phyloP scores from a whole-genome alignment of 2,113 vertebrate genomes.

The Zeus faber region DNA sequence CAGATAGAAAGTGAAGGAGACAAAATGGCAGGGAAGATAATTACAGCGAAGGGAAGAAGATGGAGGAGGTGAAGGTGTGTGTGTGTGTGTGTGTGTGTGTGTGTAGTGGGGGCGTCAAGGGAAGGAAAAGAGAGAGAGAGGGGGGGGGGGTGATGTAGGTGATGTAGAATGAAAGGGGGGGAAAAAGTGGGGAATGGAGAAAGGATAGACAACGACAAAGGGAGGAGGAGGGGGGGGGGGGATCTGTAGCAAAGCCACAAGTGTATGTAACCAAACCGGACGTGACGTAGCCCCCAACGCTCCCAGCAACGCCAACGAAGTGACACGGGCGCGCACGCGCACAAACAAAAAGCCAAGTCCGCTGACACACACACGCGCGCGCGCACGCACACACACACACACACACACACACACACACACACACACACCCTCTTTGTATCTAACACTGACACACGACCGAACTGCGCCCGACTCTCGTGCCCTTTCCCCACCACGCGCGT shows the following conservation, averaged over 20 bases:
- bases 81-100: not conserved
- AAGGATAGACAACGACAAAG: not conserved
- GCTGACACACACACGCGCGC: not conserved
- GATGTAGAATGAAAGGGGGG: not conserved
- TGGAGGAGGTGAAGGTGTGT: not conserved
- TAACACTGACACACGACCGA: constrained; percentile 29
- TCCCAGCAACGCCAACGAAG: no score
- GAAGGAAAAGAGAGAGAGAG: not conserved
- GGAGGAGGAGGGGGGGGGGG: not conserved
- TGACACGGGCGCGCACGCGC: constrained; percentile 2
- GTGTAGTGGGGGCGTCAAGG: not conserved
- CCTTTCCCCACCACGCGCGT: constrained; percentile 54
- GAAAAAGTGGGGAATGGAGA: not conserved
- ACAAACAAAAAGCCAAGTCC: no score
- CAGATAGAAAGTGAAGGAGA: not conserved
- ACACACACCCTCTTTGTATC: constrained; percentile 18
- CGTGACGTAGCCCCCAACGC: no score
- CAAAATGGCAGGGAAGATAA: constrained; percentile 5
- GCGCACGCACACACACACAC: constrained; percentile 14
- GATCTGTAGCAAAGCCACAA: not conserved
- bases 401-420: not conserved
- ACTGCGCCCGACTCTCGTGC: no score
- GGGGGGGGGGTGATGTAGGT: not conserved
- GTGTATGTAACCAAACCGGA: constrained; percentile 30
- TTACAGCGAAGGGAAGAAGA: constrained; percentile 11